These are phyloP conservation scores for Phylloscopus trochilus DNA, from an alignment of 2,113 vertebrate genomes.

Conservation along the genomic window DNA sequence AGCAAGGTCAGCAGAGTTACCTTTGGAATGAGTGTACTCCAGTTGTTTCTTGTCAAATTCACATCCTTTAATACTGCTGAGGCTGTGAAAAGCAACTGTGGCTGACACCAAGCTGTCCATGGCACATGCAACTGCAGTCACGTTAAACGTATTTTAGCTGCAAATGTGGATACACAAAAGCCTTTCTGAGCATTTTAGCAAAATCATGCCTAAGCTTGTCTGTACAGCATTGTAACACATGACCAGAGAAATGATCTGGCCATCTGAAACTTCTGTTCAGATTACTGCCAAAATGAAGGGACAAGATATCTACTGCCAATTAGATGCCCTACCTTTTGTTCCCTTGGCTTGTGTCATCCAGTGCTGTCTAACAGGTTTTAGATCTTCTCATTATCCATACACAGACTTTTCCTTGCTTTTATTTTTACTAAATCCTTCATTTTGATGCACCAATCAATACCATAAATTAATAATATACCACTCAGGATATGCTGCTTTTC, in stretches of 20 bases:
- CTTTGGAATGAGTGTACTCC: not conserved
- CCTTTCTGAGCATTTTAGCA: not conserved
- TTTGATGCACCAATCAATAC: not conserved
- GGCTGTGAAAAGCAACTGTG: not conserved
- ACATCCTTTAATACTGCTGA: not conserved
- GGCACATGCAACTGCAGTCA: not conserved
- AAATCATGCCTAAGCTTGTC: not conserved
- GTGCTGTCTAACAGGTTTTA: not conserved
- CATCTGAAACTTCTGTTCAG: not conserved
- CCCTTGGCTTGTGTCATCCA: not conserved
- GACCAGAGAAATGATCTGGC: not conserved
- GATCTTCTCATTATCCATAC: not conserved
- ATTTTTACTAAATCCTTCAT: slow-evolving; percentile 15
- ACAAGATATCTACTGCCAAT: not conserved
- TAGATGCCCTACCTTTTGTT: not conserved
- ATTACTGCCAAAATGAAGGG: not conserved
- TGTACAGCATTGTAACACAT: not conserved
- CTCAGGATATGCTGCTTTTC: not conserved
- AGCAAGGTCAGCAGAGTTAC: not conserved
- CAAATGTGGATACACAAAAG: not conserved
- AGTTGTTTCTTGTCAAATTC: not conserved
- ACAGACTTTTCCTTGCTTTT: not conserved
- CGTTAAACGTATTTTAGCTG: not conserved
- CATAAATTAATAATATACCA: slow-evolving; percentile 13
- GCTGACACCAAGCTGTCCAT: not conserved